Conservation (phyloP, 1,140 invertebrate species). For the Drosophila repletoides region DNA sequence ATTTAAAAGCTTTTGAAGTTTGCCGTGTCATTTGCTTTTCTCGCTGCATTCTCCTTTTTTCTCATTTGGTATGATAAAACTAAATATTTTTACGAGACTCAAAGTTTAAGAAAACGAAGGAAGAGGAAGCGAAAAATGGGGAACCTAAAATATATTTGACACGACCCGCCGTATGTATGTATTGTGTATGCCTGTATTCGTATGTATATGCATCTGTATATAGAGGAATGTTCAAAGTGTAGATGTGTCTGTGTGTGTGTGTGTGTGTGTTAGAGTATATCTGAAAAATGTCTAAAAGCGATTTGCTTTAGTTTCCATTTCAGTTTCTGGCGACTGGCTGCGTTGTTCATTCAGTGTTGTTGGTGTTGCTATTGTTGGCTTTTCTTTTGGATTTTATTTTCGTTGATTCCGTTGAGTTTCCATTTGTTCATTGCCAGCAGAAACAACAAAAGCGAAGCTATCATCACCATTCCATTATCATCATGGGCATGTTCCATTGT, state of each 20-base stretch:
- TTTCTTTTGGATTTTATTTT: conserved; percentile 53
- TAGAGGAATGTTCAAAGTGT: conserved; percentile 16
- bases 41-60: conserved; percentile 39
- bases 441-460: conserved; percentile 25
- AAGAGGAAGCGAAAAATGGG: conserved; percentile 39
- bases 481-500: conserved; percentile 41
- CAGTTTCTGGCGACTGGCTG: conserved; percentile 50
- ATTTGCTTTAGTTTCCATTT: conserved; percentile 69
- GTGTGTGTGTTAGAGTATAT: conserved; percentile 37
- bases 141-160: conserved; percentile 66
- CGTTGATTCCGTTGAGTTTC: conserved; percentile 61
- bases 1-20: conserved; percentile 66
- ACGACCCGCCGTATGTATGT: conserved; percentile 8
- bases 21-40: conserved; percentile 38
- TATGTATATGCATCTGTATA: background rate
- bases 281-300: conserved; percentile 64
- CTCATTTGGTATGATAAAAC: conserved; percentile 57
- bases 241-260: conserved; percentile 6
- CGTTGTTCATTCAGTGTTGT: conserved; percentile 20
- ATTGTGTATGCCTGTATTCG: conserved; percentile 3
- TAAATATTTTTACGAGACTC: conserved; percentile 53
- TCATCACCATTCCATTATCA: conserved; percentile 63
- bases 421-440: conserved; percentile 44
- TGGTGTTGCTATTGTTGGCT: conserved; percentile 25
- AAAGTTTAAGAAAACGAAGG: background rate